Percentiles rank a stretch among this genome's conserved stretches.
Evolutionary conservation across 2,113 vertebrate genomes (phyloP).

Genomic region (Chunga burmeisteri): DNA sequence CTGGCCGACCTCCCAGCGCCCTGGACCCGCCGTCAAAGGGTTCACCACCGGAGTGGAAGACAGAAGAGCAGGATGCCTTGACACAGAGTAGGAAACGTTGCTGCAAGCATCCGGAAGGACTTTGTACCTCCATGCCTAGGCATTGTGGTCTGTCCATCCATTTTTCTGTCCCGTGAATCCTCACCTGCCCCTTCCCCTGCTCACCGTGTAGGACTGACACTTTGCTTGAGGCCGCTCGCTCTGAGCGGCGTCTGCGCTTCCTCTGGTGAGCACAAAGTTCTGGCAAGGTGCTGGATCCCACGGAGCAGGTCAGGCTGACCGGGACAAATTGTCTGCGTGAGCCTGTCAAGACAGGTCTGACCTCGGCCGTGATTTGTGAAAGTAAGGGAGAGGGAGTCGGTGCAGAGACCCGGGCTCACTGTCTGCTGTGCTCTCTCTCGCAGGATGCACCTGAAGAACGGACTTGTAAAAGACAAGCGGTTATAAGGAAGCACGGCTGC

Average conservation of each 20-base stretch:
- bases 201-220: rapidly evolving
- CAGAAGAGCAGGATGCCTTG: not conserved
- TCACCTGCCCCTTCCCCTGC: not conserved
- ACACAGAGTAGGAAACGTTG: rapidly evolving
- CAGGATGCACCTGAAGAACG: slow-evolving; percentile 83
- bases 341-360: not conserved
- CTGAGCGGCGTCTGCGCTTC: not conserved
- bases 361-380: not conserved
- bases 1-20: not conserved
- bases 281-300: not conserved
- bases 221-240: not conserved
- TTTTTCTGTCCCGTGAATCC: rapidly evolving
- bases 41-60: not conserved
- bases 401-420: rapidly evolving
- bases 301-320: not conserved
- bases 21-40: not conserved
- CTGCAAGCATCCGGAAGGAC: not conserved
- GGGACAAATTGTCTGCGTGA: not conserved
- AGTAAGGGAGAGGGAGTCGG: rapidly evolving
- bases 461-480: slow-evolving; percentile 85
- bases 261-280: rapidly evolving
- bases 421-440: not conserved
- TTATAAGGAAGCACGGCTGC: slow-evolving; percentile 55
- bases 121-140: rapidly evolving
- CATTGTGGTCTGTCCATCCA: rapidly evolving